These are phyloP conservation scores for Epistrophella euchroma DNA, from an alignment of 2,888 invertebrate species.

Conservation along the genomic window DNA sequence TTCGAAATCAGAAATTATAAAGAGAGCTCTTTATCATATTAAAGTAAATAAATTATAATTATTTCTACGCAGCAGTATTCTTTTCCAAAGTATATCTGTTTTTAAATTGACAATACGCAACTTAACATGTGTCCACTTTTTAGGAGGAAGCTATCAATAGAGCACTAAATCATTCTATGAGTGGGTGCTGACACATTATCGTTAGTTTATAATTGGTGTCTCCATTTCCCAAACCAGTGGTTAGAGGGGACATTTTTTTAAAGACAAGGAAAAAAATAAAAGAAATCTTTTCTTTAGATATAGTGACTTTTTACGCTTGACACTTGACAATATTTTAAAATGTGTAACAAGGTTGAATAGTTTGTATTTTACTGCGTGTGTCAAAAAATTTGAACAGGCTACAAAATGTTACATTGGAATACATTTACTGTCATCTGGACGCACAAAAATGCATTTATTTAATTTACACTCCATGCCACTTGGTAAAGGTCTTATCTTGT, in stretches of 20 bases:
- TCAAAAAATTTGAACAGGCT: slow-evolving; percentile 31
- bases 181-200: slow-evolving; percentile 74
- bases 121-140: slow-evolving; percentile 38
- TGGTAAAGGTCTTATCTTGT: not conserved
- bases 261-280: not conserved
- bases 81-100: slow-evolving; percentile 10
- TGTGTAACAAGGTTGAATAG: slow-evolving; percentile 61
- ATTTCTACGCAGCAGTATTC: not conserved
- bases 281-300: slow-evolving; percentile 4
- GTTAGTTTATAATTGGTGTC: slow-evolving; percentile 74
- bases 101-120: slow-evolving; percentile 30
- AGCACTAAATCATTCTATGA: slow-evolving; percentile 63
- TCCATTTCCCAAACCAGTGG: slow-evolving; percentile 25
- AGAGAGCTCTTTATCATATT: slow-evolving; percentile 1
- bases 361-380: slow-evolving; percentile 53
- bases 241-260: slow-evolving; percentile 19
- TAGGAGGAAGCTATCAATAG: slow-evolving; percentile 59
- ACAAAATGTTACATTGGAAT: slow-evolving; percentile 51
- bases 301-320: slow-evolving; percentile 47
- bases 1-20: not conserved
- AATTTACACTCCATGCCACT: not conserved
- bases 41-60: slow-evolving; percentile 1
- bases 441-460: slow-evolving; percentile 9
- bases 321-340: slow-evolving; percentile 63
- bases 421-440: slow-evolving; percentile 50